Evolutionary conservation across 2,888 invertebrate species (phyloP).

Genomic region (Psylliodes chrysocephalus): DNA sequence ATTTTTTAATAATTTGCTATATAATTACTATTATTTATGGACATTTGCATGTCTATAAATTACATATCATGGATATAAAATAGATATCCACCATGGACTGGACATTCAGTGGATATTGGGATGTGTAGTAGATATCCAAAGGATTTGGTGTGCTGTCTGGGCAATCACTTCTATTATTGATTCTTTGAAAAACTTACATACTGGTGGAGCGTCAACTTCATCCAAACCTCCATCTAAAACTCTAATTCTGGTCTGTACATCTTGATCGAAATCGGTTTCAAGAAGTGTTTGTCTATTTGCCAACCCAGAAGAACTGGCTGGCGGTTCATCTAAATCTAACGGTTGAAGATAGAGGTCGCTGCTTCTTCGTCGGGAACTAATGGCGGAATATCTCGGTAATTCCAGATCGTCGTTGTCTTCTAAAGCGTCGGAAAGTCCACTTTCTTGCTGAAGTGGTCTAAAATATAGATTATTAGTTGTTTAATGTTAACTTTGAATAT

Average conservation of each 20-base stretch:
- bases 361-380: constrained; percentile 51
- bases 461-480: background rate
- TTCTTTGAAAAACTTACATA: too few species aligned
- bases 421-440: constrained; percentile 25
- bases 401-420: constrained; percentile 43
- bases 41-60: too few species aligned
- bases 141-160: too few species aligned
- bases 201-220: constrained; percentile 29
- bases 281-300: constrained; percentile 32
- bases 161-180: too few species aligned
- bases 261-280: constrained; percentile 40
- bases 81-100: too few species aligned
- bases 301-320: constrained; percentile 3
- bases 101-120: too few species aligned
- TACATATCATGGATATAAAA: too few species aligned
- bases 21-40: too few species aligned
- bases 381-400: constrained; percentile 38
- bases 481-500: too few species aligned
- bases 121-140: too few species aligned
- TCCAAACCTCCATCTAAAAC: constrained; percentile 26
- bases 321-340: background rate
- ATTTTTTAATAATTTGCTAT: too few species aligned
- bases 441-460: constrained; percentile 36
- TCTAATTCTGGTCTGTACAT: constrained; percentile 30
- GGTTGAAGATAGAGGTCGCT: constrained; percentile 60